These are phyloP conservation scores for Lithosia quadra DNA, from an alignment of 2,888 invertebrate species.

Conservation along the genomic window DNA sequence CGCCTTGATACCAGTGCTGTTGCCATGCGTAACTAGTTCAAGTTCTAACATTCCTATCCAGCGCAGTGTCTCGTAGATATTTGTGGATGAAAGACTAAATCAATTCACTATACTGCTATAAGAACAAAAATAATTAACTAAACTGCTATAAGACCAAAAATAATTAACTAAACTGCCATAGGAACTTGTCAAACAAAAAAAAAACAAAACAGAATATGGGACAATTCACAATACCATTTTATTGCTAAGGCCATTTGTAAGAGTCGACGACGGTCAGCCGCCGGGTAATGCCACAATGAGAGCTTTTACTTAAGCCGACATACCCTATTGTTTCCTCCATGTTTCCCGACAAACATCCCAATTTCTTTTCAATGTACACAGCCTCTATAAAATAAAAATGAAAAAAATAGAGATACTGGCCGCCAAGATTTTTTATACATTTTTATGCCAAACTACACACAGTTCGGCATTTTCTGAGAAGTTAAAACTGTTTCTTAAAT, in stretches of 20 bases:
- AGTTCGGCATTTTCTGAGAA: conserved; percentile 47
- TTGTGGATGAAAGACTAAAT: not conserved
- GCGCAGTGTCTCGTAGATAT: not conserved
- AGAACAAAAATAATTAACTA: too few relatives aligned
- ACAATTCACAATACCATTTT: conserved; percentile 32
- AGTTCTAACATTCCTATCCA: not conserved
- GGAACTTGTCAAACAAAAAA: not conserved
- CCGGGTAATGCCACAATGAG: conserved; percentile 55
- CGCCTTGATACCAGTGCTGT: not conserved
- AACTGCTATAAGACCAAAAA: too few relatives aligned
- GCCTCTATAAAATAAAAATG: conserved; percentile 54
- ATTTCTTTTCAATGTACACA: conserved; percentile 61
- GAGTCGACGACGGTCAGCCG: conserved; percentile 32
- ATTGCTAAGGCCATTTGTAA: conserved; percentile 40
- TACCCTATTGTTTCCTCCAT: conserved; percentile 65
- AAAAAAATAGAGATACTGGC: conserved; percentile 20
- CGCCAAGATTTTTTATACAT: conserved; percentile 48
- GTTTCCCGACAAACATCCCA: conserved; percentile 64
- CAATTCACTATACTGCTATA: too few relatives aligned
- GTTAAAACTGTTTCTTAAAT: conserved; percentile 15
- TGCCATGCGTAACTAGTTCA: not conserved
- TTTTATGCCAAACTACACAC: conserved; percentile 23
- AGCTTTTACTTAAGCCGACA: conserved; percentile 51
- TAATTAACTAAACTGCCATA: not conserved
- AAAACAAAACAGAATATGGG: conserved; percentile 9